A percentile compares a stretch with the other conserved stretches of the same genome.
phyloP scores from a whole-genome alignment of 2,888 invertebrate genomes.

The Oscheius onirici region DNA sequence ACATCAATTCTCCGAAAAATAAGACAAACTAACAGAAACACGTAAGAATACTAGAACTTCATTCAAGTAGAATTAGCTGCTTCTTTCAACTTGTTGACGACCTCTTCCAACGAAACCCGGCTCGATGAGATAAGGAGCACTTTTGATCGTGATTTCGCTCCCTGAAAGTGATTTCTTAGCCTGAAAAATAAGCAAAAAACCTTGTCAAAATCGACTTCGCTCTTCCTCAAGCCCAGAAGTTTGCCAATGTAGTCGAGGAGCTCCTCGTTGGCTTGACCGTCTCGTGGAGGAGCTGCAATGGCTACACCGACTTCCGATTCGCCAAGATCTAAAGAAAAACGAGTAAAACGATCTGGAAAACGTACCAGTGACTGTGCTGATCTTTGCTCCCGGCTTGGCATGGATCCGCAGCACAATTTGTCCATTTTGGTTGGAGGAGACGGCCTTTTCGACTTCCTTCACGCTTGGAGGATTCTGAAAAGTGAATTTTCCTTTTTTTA shows the following conservation, averaged over 20 bases:
- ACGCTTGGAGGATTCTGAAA: too few species aligned
- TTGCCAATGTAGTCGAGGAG: conserved; percentile 80
- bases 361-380: conserved; percentile 79
- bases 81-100: conserved; percentile 42
- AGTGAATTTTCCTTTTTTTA: background rate
- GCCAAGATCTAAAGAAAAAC: conserved; percentile 47
- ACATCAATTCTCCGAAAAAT: too few species aligned
- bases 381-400: conserved; percentile 83
- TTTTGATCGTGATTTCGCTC: conserved; percentile 60
- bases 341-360: conserved; percentile 69
- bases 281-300: conserved; percentile 83
- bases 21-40: background rate
- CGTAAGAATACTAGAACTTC: conserved; percentile 11
- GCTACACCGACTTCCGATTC: conserved; percentile 80
- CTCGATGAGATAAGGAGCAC: conserved; percentile 54
- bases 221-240: conserved; percentile 80
- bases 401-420: conserved; percentile 78
- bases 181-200: conserved; percentile 70
- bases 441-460: conserved; percentile 29
- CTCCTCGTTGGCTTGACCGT: conserved; percentile 84
- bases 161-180: conserved; percentile 40
- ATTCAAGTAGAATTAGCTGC: conserved; percentile 12
- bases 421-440: conserved; percentile 72
- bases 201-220: conserved; percentile 79
- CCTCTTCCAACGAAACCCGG: conserved; percentile 47